Evolutionary conservation across 2,113 vertebrate species (phyloP).

Genomic region (Xiphias gladius): DNA sequence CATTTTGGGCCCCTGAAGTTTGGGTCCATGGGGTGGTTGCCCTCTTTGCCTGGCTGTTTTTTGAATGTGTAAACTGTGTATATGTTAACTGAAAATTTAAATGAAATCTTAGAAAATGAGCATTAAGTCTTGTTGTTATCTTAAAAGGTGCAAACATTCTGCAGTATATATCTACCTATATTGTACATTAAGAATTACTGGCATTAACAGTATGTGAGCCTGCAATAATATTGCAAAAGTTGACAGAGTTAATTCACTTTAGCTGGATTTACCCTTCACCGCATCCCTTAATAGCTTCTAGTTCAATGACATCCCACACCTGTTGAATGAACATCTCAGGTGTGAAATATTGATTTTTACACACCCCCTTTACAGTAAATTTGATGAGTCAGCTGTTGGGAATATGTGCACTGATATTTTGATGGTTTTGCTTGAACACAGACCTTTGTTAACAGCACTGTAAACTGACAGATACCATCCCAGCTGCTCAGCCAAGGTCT

Average conservation of each 20-base stretch:
- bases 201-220: background rate
- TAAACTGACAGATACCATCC: slow-evolving; percentile 45
- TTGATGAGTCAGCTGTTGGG: slow-evolving; percentile 38
- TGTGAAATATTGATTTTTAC: slow-evolving; percentile 37
- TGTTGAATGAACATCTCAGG: slow-evolving; percentile 15
- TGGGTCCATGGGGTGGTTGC: too few species aligned
- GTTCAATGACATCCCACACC: slow-evolving; percentile 5
- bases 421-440: slow-evolving; percentile 40
- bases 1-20: too few species aligned
- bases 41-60: too few species aligned
- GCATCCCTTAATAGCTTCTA: background rate
- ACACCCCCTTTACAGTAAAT: slow-evolving; percentile 10
- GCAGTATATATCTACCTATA: too few species aligned
- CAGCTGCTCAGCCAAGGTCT: slow-evolving; percentile 38
- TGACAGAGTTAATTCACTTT: background rate
- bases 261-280: background rate
- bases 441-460: slow-evolving; percentile 36
- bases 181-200: background rate
- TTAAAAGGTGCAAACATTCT: too few species aligned
- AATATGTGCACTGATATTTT: slow-evolving; percentile 33
- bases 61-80: background rate
- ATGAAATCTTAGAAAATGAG: background rate
- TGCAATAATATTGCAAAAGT: background rate
- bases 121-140: too few species aligned
- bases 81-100: background rate